Evolutionary conservation across 2,888 invertebrate species (phyloP), one percentile per base, ranked within the genome.

Genomic region (Gonocerus acuteangulatus): DNA sequence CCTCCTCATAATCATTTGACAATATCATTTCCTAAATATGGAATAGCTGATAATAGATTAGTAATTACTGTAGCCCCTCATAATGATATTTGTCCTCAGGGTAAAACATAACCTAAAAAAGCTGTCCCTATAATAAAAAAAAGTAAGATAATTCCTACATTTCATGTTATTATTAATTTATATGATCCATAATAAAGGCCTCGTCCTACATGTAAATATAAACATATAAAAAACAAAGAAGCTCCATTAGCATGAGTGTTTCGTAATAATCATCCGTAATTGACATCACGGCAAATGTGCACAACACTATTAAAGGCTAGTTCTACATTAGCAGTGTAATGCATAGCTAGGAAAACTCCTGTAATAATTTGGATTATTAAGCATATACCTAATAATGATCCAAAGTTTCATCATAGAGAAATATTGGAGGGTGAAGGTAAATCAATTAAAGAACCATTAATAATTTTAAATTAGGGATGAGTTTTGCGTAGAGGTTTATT

Each of bases 61-160:
- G 85, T 86, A 81, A 87, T 87, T n/a, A 87, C 85, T 42, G 86
- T 86, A 0, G 86, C 86, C 1, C 85, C 86, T 80, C 87, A 87
- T 73, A 85, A 87, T 1, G 86, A 87, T 80, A 88, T 88, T 83
- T 88, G 86, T 6, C 86, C 86, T 75, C 87, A 87, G 1, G 86
- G 86, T 70, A 87, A 66, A 0, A 87, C 85, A 77, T 89, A 89
- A 0, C 87, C 87, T 78, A 87, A 76, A 73, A 89, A 89, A 18
- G 85, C 85, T 49, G 85, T 83, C 71, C 75, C 82, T 81, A 88
- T 88, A 66, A 80, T 73, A 72, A 82, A 57, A 69, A 88, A 80
- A 74, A 86, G 73, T 72, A 88, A 79, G 63, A 83, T 75, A 52
- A 83, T 75, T 56, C 87, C 87, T 1, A 80, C 69, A 69, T 78